A percentile compares a stretch with the other conserved stretches of the same genome.
Conservation (phyloP, 2,113 vertebrate genomes). For the Hydropotes inermis region DNA sequence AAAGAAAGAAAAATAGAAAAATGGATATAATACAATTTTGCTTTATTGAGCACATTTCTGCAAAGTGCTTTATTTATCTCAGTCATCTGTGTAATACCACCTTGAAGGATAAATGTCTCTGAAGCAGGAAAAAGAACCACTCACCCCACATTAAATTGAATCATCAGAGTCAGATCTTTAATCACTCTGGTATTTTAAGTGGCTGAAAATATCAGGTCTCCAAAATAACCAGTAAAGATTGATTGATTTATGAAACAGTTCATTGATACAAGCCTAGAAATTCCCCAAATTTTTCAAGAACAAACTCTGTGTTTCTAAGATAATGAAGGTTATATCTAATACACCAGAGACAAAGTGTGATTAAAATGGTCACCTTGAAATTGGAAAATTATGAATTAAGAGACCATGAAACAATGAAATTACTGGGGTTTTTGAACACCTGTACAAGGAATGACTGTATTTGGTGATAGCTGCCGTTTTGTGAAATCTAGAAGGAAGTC, state of each 20-base stretch:
- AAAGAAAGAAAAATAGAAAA: background rate
- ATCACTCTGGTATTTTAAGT: background rate
- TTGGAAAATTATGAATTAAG: background rate
- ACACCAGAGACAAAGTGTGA: background rate
- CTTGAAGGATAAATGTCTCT: background rate
- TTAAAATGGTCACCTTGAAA: background rate
- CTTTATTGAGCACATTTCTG: background rate
- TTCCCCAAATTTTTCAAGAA: background rate
- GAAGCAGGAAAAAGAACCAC: background rate
- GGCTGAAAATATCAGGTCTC: slow-evolving; percentile 9
- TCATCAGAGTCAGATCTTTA: background rate
- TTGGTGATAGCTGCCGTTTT: slow-evolving; percentile 37
- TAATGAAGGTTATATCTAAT: background rate
- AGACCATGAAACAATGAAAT: background rate
- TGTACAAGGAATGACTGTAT: background rate
- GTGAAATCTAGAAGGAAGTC: slow-evolving; percentile 32
- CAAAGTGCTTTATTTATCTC: background rate
- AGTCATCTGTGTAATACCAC: background rate
- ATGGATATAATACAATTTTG: background rate
- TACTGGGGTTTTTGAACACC: slow-evolving; percentile 32
- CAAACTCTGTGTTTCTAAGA: background rate
- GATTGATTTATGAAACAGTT: background rate
- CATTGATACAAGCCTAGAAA: background rate
- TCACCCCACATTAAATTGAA: background rate
- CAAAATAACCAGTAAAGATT: background rate